These are phyloP conservation scores for Chromobotia macracanthus DNA, from an alignment of 2,797 vertebrate genomes.

Conservation along the genomic window DNA sequence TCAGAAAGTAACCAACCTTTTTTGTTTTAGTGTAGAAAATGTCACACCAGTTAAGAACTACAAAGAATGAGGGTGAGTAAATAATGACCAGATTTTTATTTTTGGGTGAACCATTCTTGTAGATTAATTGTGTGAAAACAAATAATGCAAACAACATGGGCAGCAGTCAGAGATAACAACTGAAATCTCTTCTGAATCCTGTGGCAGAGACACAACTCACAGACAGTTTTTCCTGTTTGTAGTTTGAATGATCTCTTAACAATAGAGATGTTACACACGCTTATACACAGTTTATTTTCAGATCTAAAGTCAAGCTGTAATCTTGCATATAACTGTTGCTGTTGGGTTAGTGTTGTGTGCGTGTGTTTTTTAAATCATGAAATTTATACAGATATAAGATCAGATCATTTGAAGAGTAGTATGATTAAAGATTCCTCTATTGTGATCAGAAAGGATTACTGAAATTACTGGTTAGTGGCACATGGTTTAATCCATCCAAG, in stretches of 20 bases:
- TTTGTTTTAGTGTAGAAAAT: not conserved
- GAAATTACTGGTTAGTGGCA: not conserved
- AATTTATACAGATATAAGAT: not conserved
- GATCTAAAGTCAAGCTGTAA: not conserved
- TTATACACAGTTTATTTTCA: not conserved
- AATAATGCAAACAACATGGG: not conserved
- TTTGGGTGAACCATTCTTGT: not conserved
- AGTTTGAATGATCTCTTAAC: not conserved
- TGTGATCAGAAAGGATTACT: not conserved
- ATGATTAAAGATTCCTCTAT: conserved; percentile 2
- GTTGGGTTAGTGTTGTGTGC: not conserved
- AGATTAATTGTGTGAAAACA: not conserved
- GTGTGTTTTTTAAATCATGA: conserved; percentile 17
- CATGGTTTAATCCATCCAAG: conserved; percentile 13
- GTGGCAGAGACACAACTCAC: not conserved
- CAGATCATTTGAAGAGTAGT: not conserved
- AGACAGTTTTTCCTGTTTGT: conserved; percentile 36
- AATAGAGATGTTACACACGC: not conserved
- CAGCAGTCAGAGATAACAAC: not conserved
- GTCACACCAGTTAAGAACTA: not conserved
- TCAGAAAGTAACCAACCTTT: not conserved
- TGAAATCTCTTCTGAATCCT: conserved; percentile 1
- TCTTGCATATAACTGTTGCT: not conserved
- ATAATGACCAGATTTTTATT: not conserved
- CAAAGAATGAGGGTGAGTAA: not conserved